Evolutionary conservation across 2,888 invertebrate genomes (phyloP).

Genomic region (Heliconius ismenius): DNA sequence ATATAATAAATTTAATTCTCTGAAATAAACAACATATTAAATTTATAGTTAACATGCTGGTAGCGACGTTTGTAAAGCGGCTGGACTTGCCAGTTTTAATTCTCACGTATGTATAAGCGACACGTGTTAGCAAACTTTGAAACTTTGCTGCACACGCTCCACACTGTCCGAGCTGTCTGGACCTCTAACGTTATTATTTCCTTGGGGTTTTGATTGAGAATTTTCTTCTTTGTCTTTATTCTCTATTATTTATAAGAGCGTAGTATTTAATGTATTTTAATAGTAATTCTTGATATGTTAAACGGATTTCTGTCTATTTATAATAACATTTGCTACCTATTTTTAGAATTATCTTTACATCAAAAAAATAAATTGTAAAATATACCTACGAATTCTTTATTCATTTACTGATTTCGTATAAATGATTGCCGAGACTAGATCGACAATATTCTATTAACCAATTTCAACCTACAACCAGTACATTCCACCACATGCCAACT

Average conservation of each 20-base stretch:
- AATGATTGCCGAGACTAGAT: not conserved
- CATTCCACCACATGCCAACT: not conserved
- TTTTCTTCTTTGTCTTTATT: not conserved
- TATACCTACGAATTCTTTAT: too few relatives aligned
- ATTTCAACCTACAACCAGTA: not conserved
- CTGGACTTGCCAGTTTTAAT: constrained; percentile 9
- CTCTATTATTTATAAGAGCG: not conserved
- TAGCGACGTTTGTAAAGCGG: not conserved
- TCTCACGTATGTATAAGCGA: constrained; percentile 24
- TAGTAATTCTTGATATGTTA: too few relatives aligned
- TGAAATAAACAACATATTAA: not conserved
- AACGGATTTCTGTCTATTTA: too few relatives aligned
- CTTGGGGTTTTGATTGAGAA: not conserved
- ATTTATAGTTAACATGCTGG: not conserved
- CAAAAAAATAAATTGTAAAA: too few relatives aligned
- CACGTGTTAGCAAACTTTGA: constrained; percentile 20
- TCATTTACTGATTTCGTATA: not conserved
- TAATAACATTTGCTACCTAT: too few relatives aligned
- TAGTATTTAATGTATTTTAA: not conserved
- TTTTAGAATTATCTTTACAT: too few relatives aligned
- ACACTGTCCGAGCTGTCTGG: constrained; percentile 14
- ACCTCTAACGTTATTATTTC: constrained; percentile 20
- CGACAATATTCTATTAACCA: not conserved
- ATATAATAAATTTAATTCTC: too few relatives aligned
- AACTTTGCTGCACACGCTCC: constrained; percentile 19